phyloP scores from a whole-genome alignment of 2,888 invertebrate species.

The Ashinkailepas kermadecensis region DNA sequence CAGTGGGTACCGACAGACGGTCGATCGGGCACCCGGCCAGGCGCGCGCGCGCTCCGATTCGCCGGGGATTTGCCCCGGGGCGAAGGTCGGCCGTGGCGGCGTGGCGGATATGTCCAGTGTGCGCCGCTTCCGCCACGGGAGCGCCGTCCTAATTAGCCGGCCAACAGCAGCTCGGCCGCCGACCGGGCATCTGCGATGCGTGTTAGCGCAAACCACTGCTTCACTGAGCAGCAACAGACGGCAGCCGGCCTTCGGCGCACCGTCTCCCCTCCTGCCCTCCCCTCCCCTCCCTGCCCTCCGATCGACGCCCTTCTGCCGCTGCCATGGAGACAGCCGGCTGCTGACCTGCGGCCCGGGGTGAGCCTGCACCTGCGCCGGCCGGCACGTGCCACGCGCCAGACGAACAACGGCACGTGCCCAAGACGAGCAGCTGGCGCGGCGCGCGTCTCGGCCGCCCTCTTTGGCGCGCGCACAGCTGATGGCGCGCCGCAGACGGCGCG shows the following conservation, averaged over 20 bases:
- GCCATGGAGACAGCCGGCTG: constrained; percentile 17
- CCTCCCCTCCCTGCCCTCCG: not conserved
- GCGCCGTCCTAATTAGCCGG: not conserved
- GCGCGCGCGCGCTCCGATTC: no score
- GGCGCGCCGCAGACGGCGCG: not conserved
- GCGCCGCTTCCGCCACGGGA: not conserved
- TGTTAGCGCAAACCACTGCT: not conserved
- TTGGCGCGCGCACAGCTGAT: not conserved
- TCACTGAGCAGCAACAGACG: not conserved
- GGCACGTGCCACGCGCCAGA: constrained; percentile 19
- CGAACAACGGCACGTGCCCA: constrained; percentile 19
- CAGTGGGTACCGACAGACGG: no score
- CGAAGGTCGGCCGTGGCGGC: not conserved
- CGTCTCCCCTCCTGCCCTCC: not conserved
- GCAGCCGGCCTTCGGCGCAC: not conserved
- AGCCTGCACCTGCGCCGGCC: constrained; percentile 4
- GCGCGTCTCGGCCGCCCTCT: not conserved
- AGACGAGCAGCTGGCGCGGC: not conserved
- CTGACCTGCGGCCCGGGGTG: not conserved
- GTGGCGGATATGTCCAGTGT: not conserved
- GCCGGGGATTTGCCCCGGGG: not conserved
- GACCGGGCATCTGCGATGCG: constrained; percentile 1
- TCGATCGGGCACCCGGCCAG: no score
- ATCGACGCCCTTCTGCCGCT: not conserved
- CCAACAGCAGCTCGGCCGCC: not conserved